These are phyloP conservation scores for Bombus confusus DNA, from an alignment of 1,140 invertebrate genomes.

Conservation along the genomic window DNA sequence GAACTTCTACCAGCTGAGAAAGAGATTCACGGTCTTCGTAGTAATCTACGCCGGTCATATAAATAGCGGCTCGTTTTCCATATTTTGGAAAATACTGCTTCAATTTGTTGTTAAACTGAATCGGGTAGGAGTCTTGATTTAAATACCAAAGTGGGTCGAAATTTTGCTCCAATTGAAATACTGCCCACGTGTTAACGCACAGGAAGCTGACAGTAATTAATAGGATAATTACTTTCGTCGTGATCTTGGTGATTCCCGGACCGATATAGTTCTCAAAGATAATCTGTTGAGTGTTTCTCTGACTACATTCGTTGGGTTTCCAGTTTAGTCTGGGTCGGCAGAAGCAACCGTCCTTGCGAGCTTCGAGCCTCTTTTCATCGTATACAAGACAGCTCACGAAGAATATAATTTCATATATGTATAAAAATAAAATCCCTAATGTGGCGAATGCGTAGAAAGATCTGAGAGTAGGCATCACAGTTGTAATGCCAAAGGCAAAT, in stretches of 20 bases:
- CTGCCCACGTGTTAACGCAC: conserved; percentile 78
- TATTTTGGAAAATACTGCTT: conserved; percentile 82
- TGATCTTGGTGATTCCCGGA: conserved; percentile 79
- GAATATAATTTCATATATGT: conserved; percentile 83
- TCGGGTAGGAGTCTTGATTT: conserved; percentile 82
- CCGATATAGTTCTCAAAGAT: conserved; percentile 82
- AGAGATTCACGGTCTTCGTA: conserved; percentile 74
- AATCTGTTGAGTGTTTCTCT: conserved; percentile 78
- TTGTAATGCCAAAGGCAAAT: conserved; percentile 86
- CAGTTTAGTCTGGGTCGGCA: conserved; percentile 79
- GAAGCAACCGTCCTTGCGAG: conserved; percentile 81
- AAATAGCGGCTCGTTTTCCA: conserved; percentile 82
- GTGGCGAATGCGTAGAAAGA: conserved; percentile 83
- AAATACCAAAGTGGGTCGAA: conserved; percentile 85
- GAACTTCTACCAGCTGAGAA: conserved; percentile 61
- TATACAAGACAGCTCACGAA: conserved; percentile 84
- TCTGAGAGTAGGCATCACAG: conserved; percentile 82
- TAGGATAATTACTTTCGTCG: conserved; percentile 80
- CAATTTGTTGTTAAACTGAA: conserved; percentile 78
- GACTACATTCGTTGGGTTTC: conserved; percentile 81
- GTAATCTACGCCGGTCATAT: conserved; percentile 80
- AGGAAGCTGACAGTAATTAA: conserved; percentile 74
- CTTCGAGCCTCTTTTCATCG: conserved; percentile 82
- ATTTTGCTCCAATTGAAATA: conserved; percentile 82
- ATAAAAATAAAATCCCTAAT: conserved; percentile 82